Evolutionary conservation across 2,888 invertebrate species (phyloP).

Genomic region (Chloroclystis v-ata): DNA sequence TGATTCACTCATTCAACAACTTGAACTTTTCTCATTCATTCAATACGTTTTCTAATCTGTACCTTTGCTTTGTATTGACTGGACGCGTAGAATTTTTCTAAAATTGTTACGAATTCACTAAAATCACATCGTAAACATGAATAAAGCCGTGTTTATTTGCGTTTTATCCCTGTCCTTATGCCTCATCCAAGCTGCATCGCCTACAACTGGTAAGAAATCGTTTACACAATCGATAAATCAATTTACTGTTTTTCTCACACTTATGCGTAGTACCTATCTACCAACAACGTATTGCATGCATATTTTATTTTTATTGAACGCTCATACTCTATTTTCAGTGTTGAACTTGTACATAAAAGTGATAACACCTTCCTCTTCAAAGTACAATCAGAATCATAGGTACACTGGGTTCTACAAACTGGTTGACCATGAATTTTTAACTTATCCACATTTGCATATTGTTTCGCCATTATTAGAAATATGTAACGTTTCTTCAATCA

Average conservation of each 20-base stretch:
- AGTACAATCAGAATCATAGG: background rate
- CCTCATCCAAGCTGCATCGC: slow-evolving; percentile 42
- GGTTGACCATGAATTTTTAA: slow-evolving; percentile 21
- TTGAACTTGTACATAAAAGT: background rate
- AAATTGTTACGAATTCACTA: slow-evolving; percentile 23
- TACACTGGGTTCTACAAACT: background rate
- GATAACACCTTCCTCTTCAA: background rate
- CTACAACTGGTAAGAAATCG: slow-evolving; percentile 41
- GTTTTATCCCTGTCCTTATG: slow-evolving; percentile 56
- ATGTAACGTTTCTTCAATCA: background rate
- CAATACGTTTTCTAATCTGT: slow-evolving; percentile 7
- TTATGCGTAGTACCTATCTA: slow-evolving; percentile 39
- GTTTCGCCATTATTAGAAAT: slow-evolving; percentile 1
- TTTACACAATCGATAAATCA: slow-evolving; percentile 19
- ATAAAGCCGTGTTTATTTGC: slow-evolving; percentile 63
- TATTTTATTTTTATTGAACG: slow-evolving; percentile 17
- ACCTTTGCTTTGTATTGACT: background rate
- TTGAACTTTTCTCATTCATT: background rate
- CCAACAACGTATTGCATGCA: slow-evolving; percentile 13
- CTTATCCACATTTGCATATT: slow-evolving; percentile 13
- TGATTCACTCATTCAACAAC: background rate
- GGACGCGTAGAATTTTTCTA: slow-evolving; percentile 31
- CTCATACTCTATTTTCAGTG: background rate
- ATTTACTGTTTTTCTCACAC: background rate
- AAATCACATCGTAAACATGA: slow-evolving; percentile 33